These are phyloP conservation scores for Nomada ruficornis DNA, from an alignment of 2,888 invertebrate species.

Conservation along the genomic window DNA sequence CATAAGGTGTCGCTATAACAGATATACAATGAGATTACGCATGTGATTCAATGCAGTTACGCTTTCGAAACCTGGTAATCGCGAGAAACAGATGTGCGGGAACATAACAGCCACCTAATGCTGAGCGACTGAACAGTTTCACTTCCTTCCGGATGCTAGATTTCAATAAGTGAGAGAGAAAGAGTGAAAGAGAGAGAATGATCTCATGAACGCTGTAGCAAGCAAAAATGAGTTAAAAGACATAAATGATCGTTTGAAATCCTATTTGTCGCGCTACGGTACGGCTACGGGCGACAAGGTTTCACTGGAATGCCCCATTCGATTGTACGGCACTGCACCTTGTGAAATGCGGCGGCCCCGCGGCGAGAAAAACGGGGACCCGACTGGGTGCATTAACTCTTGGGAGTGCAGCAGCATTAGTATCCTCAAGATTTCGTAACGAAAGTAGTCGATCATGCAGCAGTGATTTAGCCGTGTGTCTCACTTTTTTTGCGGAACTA, in stretches of 20 bases:
- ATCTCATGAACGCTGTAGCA: not conserved
- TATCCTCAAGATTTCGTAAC: slow-evolving; percentile 41
- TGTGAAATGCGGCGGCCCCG: slow-evolving; percentile 71
- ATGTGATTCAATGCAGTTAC: not conserved
- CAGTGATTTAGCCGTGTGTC: not conserved
- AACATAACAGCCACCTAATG: not conserved
- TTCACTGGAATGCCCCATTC: slow-evolving; percentile 46
- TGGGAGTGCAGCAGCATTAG: slow-evolving; percentile 64
- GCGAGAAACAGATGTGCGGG: not conserved
- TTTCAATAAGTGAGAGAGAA: not conserved
- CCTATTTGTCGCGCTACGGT: slow-evolving; percentile 4
- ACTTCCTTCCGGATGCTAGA: slow-evolving; percentile 13
- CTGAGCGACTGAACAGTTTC: not conserved
- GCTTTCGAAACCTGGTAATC: not conserved
- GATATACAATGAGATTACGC: not conserved
- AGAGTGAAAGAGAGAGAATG: not conserved
- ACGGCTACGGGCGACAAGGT: slow-evolving; percentile 40
- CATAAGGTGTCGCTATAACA: not conserved
- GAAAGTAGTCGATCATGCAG: slow-evolving; percentile 2
- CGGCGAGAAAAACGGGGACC: slow-evolving; percentile 67
- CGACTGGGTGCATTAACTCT: slow-evolving; percentile 64
- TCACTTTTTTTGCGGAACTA: slow-evolving; percentile 8
- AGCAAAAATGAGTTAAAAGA: slow-evolving; percentile 38
- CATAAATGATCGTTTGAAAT: slow-evolving; percentile 21
- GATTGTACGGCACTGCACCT: slow-evolving; percentile 67